Evolutionary conservation across 1,140 invertebrate species (phyloP).

Genomic region (Danaus melanippus): DNA sequence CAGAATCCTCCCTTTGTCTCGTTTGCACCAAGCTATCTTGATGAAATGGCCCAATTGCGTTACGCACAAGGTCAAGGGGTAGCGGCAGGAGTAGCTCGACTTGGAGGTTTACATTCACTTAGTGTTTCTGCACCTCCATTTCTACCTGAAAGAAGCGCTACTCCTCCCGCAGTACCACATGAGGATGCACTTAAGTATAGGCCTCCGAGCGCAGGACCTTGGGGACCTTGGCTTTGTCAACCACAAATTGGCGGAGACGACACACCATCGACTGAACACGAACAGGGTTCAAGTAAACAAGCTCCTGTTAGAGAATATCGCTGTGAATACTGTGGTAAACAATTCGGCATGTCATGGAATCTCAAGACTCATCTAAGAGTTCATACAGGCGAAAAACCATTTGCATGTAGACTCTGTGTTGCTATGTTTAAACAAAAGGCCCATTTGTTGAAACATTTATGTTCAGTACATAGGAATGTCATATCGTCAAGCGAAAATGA

Average conservation of each 20-base stretch:
- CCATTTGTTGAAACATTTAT: constrained; percentile 87
- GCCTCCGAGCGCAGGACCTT: constrained; percentile 80
- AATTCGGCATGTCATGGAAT: constrained; percentile 93
- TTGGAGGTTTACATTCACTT: constrained; percentile 75
- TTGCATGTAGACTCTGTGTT: constrained; percentile 87
- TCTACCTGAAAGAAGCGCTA: constrained; percentile 74
- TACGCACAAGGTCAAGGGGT: constrained; percentile 65
- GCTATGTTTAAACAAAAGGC: constrained; percentile 93
- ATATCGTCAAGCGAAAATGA: constrained; percentile 82
- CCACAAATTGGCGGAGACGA: constrained; percentile 75
- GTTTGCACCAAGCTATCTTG: constrained; percentile 80
- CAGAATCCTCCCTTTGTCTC: constrained; percentile 89
- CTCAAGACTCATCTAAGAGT: constrained; percentile 88
- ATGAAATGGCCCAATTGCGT: constrained; percentile 73
- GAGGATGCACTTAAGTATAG: constrained; percentile 77
- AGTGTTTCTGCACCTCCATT: constrained; percentile 81
- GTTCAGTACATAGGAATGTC: constrained; percentile 88
- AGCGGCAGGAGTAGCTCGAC: constrained; percentile 49
- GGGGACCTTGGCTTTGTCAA: constrained; percentile 81
- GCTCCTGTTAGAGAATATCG: constrained; percentile 84
- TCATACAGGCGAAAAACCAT: constrained; percentile 90
- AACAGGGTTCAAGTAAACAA: constrained; percentile 70
- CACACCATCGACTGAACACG: constrained; percentile 70
- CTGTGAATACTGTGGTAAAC: constrained; percentile 90
- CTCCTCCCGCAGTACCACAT: constrained; percentile 72